Percentiles rank a stretch among this genome's conserved stretches.
Evolutionary conservation across 1,140 invertebrate genomes (phyloP).

Genomic region (Parasteatoda tepidariorum): DNA sequence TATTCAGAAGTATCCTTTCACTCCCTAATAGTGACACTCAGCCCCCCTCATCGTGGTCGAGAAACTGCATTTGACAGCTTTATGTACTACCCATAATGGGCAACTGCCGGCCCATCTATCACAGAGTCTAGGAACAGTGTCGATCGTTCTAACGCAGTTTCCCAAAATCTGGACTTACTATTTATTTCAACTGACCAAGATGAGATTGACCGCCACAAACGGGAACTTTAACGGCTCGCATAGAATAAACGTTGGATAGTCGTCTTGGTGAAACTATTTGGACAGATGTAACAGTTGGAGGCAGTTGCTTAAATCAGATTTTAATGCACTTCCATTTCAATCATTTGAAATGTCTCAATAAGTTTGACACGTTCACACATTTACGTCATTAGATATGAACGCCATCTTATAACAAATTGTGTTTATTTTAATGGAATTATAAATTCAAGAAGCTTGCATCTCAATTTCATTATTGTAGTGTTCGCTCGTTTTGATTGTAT

Average conservation of each 20-base stretch:
- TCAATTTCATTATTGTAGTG: no score
- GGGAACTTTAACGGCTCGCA: background rate
- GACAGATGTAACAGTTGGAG: background rate
- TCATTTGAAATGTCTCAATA: background rate
- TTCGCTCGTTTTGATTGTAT: no score
- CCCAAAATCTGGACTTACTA: slow-evolving; percentile 17
- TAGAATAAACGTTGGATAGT: background rate
- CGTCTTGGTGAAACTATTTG: background rate
- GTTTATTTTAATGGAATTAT: no score
- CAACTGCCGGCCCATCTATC: slow-evolving; percentile 42
- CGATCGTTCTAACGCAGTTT: slow-evolving; percentile 32
- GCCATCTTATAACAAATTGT: no score
- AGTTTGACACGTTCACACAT: background rate
- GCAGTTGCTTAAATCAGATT: background rate
- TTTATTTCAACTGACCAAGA: slow-evolving; percentile 35
- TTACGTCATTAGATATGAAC: background rate
- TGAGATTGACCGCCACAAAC: slow-evolving; percentile 18
- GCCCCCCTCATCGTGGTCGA: background rate
- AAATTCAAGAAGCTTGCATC: no score
- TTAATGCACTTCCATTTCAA: background rate
- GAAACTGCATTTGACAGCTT: slow-evolving; percentile 43
- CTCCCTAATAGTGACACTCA: slow-evolving; percentile 36
- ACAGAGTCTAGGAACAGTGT: slow-evolving; percentile 35
- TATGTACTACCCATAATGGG: slow-evolving; percentile 45
- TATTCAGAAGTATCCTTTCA: slow-evolving; percentile 32